Conservation (phyloP, 2,888 invertebrate genomes). For the Mystacides longicornis region DNA sequence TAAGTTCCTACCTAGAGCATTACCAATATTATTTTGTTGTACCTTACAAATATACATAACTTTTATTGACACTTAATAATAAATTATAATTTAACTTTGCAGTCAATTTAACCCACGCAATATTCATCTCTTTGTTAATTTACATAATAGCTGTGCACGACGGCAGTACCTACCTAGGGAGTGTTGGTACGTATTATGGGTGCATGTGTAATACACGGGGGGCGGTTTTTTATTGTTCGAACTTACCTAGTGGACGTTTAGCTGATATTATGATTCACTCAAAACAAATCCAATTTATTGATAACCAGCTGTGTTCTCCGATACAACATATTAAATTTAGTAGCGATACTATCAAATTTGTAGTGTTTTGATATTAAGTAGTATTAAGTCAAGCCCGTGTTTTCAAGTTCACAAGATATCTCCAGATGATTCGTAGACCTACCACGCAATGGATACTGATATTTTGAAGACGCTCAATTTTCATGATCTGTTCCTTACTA, state of each 20-base stretch:
- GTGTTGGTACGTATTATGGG: background rate
- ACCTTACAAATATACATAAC: conserved; percentile 22
- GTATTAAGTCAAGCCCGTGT: too few relatives aligned
- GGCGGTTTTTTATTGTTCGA: background rate
- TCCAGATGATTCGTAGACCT: too few relatives aligned
- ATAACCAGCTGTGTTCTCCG: too few relatives aligned
- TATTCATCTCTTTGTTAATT: background rate
- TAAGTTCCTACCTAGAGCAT: background rate
- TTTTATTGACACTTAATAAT: conserved; percentile 24
- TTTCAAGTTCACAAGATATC: too few relatives aligned
- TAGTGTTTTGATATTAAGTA: too few relatives aligned
- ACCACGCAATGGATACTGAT: too few relatives aligned
- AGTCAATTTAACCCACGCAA: conserved; percentile 19
- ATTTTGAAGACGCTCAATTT: too few relatives aligned
- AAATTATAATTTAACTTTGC: conserved; percentile 22
- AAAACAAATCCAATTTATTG: too few relatives aligned
- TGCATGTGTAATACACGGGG: background rate
- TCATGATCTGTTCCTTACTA: too few relatives aligned
- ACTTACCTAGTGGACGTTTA: background rate
- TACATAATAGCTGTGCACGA: background rate
- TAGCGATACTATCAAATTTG: too few relatives aligned
- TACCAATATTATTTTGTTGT: background rate
- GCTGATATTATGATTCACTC: too few relatives aligned
- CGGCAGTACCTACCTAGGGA: background rate
- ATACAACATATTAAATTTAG: too few relatives aligned